Base-by-base conservation (phyloP, 2,113 vertebrate species). In the Crotophaga sulcirostris region DNA sequence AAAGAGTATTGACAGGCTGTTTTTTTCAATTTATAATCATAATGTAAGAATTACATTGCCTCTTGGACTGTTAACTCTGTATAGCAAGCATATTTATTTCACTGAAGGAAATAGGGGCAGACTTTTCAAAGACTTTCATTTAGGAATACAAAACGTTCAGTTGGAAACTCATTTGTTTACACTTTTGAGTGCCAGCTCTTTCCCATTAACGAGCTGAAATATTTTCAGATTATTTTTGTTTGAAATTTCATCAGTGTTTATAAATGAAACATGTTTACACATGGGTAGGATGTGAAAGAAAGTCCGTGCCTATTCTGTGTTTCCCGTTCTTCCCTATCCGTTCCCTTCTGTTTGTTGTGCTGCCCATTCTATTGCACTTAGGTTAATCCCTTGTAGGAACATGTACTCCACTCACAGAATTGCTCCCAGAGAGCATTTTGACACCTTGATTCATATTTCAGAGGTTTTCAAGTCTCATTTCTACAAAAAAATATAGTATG, bases 401-500 rank as follows among this genome's bases (percentile, higher is more conserved):
- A 62, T 17, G 16, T 42, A 42, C 9, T 85, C 10, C 16, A 62
- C 31, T 66, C 62, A 76, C 31, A 89, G 58, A 79, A 84, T 26
- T 52, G 3, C 13, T 90, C 72, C 68, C 67, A 88, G 54, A 56
- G 33, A 64, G 47, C 70, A 82, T 88, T 94, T 91, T 92, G 91
- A 56, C 47, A 78, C 76, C 16, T 72, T 90, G 90, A 91, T 67
- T 67, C 85, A 70, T 95, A 79, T 93, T 94, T 86, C 78, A 82
- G 64, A 68, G 51, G 25, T 74, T 94, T 94, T 74, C 67, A 66
- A 56, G 36, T 87, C 83, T 93, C 42, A 36, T 93, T 91, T 95
- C 84, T 87, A 54, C n/a, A 80, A 76, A 78, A 83, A 49, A 96
- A 64, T 82, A 72, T 45, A 88, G 69, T 68, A 91, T 87, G 90